phyloP scores from a whole-genome alignment of 64 coral and sea anemone species.

The Astreopora myriophthalma region DNA sequence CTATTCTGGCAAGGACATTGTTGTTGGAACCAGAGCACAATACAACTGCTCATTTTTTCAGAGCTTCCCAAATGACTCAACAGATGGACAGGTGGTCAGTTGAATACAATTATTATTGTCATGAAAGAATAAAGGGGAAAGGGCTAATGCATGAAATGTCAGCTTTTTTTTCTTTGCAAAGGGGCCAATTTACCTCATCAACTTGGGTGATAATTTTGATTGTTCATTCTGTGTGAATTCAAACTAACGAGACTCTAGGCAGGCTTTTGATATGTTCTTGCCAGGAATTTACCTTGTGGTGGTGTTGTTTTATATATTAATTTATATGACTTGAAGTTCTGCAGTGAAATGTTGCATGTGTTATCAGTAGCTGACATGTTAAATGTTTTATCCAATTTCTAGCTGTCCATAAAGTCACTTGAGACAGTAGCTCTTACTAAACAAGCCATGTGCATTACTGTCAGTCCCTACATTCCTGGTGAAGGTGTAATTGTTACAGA shows the following conservation, averaged over 20 bases:
- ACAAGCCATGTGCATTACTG: slow-evolving; percentile 60
- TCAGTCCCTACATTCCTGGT: slow-evolving; percentile 86
- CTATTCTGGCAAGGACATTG: neutral
- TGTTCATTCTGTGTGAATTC: no score
- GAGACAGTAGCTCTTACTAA: slow-evolving; percentile 21
- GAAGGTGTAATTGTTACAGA: slow-evolving; percentile 78
- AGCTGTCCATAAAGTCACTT: neutral
- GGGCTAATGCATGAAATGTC: neutral
- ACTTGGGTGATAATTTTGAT: no score
- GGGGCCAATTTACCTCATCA: no score
- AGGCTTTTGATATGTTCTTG: no score
- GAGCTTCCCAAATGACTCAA: neutral
- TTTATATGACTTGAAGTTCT: no score
- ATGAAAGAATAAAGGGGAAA: no score
- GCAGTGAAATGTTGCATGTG: no score
- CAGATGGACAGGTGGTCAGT: neutral
- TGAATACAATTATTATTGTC: neutral
- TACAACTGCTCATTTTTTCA: slow-evolving; percentile 41
- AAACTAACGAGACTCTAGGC: no score
- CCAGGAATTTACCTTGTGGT: no score
- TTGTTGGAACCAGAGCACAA: neutral
- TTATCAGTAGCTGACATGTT: no score
- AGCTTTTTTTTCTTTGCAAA: neutral
- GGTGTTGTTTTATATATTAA: no score
- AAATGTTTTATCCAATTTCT: no score